These are phyloP conservation scores for Perdita meconis DNA, from an alignment of 2,888 invertebrate genomes.

Conservation along the genomic window DNA sequence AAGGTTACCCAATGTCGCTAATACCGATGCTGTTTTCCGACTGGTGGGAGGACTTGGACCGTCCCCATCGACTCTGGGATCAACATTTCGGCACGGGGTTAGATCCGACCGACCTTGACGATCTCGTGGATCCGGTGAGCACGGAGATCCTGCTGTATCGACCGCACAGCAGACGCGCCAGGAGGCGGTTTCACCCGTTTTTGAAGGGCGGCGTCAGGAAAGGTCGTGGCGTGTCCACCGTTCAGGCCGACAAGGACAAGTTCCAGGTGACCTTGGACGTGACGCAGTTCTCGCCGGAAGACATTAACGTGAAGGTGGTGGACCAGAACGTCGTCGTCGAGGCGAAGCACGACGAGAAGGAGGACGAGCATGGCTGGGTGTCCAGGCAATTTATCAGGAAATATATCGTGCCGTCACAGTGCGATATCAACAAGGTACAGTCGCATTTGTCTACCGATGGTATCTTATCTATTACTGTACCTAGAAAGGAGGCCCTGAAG, in stretches of 20 bases:
- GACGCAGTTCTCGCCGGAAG: conserved; percentile 88
- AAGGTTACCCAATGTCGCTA: conserved; percentile 88
- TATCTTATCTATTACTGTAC: conserved; percentile 90
- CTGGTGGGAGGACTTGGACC: conserved; percentile 93
- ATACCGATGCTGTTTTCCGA: conserved; percentile 93
- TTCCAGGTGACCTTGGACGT: conserved; percentile 90
- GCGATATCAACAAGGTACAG: conserved; percentile 89
- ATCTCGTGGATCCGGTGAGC: conserved; percentile 1
- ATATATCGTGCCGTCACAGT: conserved; percentile 88
- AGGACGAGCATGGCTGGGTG: conserved; percentile 91
- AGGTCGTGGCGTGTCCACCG: conserved; percentile 86
- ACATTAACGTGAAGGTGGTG: conserved; percentile 86
- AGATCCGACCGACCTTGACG: conserved; percentile 88
- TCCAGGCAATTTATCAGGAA: conserved; percentile 92
- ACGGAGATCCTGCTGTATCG: conserved; percentile 52
- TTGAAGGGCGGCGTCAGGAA: conserved; percentile 70
- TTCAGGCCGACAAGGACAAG: conserved; percentile 88
- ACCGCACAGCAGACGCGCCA: conserved; percentile 9
- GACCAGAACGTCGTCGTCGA: conserved; percentile 89
- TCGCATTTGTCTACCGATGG: conserved; percentile 94
- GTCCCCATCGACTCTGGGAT: conserved; percentile 90
- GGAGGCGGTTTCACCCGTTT: conserved; percentile 66
- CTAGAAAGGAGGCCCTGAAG: conserved; percentile 85
- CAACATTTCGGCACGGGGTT: conserved; percentile 92
- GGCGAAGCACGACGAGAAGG: conserved; percentile 92